These are phyloP conservation scores for Mohoua ochrocephala DNA, from an alignment of 2,113 vertebrate genomes.

Conservation along the genomic window DNA sequence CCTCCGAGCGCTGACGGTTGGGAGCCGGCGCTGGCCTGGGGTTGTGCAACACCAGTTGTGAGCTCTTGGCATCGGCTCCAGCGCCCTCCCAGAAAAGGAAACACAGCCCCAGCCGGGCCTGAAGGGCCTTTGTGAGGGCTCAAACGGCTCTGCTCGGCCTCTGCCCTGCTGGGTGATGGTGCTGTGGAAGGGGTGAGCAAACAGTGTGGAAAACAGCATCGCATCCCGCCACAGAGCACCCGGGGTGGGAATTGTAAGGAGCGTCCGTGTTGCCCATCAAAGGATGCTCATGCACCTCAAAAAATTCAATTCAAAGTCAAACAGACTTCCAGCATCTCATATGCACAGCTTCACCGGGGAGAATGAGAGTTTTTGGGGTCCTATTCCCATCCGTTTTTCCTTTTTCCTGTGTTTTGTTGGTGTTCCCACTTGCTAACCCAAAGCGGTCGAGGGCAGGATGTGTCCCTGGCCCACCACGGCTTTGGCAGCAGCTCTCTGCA, in stretches of 20 bases:
- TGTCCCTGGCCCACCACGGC: not conserved
- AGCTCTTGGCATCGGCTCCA: not conserved
- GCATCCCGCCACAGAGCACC: rapidly evolving
- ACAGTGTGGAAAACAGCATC: rapidly evolving
- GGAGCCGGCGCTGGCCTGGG: not conserved
- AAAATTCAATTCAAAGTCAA: not conserved
- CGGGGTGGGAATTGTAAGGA: not conserved
- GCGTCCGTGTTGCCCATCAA: rapidly evolving
- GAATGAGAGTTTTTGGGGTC: not conserved
- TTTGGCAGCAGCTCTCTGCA: not conserved
- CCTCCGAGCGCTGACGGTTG: slow-evolving; percentile 67
- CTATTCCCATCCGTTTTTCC: not conserved
- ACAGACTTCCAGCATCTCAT: not conserved
- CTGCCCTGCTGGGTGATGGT: not conserved
- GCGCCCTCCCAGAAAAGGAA: not conserved
- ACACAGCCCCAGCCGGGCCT: not conserved
- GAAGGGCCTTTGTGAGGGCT: not conserved
- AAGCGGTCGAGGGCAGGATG: rapidly evolving
- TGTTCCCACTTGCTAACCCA: not conserved
- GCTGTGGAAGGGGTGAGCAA: rapidly evolving
- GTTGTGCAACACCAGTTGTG: slow-evolving; percentile 65
- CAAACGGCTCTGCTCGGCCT: not conserved
- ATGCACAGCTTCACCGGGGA: not conserved
- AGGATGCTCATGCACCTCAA: not conserved
- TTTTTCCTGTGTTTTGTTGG: not conserved